Evolutionary conservation across 2,888 invertebrate species (phyloP).

Genomic region (Griposia aprilina): DNA sequence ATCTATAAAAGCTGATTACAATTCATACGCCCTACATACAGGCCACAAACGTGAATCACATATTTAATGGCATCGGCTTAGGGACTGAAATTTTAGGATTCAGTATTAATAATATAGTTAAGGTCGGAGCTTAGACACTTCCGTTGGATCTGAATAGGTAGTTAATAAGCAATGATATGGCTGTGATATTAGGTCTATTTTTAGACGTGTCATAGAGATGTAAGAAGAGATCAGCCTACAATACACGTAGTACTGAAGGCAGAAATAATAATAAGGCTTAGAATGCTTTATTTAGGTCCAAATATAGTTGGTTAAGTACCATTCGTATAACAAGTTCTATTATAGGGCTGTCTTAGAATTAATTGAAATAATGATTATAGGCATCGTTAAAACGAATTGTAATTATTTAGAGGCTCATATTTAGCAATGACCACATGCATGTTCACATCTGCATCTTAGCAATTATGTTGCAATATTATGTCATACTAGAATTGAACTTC

Average conservation of each 20-base stretch:
- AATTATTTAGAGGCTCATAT: background rate
- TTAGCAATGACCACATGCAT: background rate
- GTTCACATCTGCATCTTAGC: background rate
- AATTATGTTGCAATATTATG: background rate
- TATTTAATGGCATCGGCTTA: constrained; percentile 45
- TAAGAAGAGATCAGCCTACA: background rate
- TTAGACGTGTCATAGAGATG: background rate
- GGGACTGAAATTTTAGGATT: constrained; percentile 26
- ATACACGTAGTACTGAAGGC: background rate
- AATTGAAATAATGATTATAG: too few relatives aligned
- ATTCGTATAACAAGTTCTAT: background rate
- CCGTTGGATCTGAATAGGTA: constrained; percentile 7
- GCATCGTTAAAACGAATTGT: background rate
- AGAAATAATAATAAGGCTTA: background rate
- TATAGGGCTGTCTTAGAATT: too few relatives aligned
- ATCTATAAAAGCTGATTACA: constrained; percentile 63
- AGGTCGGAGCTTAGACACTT: constrained; percentile 24
- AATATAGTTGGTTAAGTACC: background rate
- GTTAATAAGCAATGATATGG: constrained; percentile 15
- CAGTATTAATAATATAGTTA: constrained; percentile 16
- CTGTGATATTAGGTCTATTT: background rate
- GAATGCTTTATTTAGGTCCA: background rate
- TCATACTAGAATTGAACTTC: too few relatives aligned
- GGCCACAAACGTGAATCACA: constrained; percentile 55
- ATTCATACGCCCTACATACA: constrained; percentile 58